Base-by-base conservation (phyloP, 1,140 invertebrate genomes). In the Drosophila kikkawai region DNA sequence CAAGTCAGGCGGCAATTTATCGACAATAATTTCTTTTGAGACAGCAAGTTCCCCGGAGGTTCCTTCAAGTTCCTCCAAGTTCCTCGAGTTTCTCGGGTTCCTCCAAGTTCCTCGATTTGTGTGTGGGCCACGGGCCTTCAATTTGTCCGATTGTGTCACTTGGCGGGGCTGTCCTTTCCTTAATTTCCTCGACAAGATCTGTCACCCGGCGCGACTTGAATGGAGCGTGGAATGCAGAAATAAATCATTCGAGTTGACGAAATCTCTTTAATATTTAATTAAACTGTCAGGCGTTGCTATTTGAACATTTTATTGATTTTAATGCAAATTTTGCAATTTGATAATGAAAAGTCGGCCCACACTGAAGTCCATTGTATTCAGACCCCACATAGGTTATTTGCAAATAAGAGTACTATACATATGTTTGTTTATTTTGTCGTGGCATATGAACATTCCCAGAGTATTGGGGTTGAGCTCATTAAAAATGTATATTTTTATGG, bases 101-200 rank as follows among this genome's bases (percentile, higher is more conserved):
- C 9, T 9, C 26, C 26, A 29, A 22, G 19, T 15, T 17, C 1
- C 22, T 55, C 3, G n/a, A 32, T 37, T 50, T 22, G 39, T 53
- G 45, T 75, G 78, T 79, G 82, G 64, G 63, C 73, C 64, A 64
- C 11, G 39, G 58, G 17, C 71, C 80, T 74, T 87, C 82, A 86
- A 87, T 76, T 82, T 79, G 61, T 39, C 70, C 64, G 66, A 75
- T 88, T 83, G 48, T 78, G 75, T 74, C 82, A 84, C 47, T 37
- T 34, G 34, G 36, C 48, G 57, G 19, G 48, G 19, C 37, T 36
- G 19, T 67, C 45, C 63, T 67, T 71, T 59, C 39, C 36, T 80
- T 63, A 85, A 80, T 87, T 87, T 83, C 79, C 68, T 66, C 63
- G 82, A 88, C 84, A 66, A 83, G 70, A 80, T 66, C 75, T 76